A percentile compares a stretch with the other conserved stretches of the same genome.
Conservation (phyloP, 2,888 invertebrate genomes). For the Tachina grossa region DNA sequence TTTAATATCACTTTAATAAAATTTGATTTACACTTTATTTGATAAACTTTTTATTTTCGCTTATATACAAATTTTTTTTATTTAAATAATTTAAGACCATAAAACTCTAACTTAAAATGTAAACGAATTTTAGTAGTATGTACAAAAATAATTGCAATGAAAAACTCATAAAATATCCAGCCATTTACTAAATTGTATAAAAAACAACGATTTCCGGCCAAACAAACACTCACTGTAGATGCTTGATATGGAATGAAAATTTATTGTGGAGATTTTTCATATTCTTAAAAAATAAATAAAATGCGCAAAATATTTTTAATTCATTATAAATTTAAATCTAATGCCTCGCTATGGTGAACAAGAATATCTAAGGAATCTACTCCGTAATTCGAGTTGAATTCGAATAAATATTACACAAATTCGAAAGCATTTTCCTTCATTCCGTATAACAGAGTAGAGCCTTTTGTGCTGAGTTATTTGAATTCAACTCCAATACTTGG, state of each 20-base stretch:
- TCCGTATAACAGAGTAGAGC: too few species aligned
- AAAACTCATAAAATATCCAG: not conserved
- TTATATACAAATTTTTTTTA: not conserved
- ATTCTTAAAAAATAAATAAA: not conserved
- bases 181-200: not conserved
- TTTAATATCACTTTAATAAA: not conserved
- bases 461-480: not conserved
- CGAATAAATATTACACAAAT: too few species aligned
- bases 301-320: not conserved
- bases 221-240: not conserved
- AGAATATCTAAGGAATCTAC: not conserved
- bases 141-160: conserved; percentile 26
- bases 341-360: conserved; percentile 45
- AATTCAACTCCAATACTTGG: conserved; percentile 81
- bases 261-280: not conserved
- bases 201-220: not conserved
- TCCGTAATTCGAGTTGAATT: too few species aligned
- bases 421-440: too few species aligned
- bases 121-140: not conserved
- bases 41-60: not conserved
- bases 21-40: conserved; percentile 6
- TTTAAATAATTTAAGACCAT: conserved; percentile 30
- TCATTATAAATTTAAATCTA: not conserved
- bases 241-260: not conserved
- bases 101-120: not conserved